Evolutionary conservation across 2,888 invertebrate genomes (phyloP).

Genomic region (Catocala fraxini): DNA sequence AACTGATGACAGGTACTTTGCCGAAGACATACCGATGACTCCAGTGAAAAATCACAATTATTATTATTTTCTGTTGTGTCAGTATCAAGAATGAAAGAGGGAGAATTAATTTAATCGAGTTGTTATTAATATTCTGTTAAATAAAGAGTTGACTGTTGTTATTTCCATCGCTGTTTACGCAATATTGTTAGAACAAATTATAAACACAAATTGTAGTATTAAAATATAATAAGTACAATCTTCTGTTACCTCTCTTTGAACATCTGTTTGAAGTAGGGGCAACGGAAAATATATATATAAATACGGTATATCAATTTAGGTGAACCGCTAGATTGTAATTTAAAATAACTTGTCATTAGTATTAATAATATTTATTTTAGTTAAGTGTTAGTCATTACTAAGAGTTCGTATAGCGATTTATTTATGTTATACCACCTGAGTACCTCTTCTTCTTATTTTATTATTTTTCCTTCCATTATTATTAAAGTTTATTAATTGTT

Average conservation of each 20-base stretch:
- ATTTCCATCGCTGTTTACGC: conserved; percentile 39
- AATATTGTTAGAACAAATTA: conserved; percentile 45
- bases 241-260: conserved; percentile 86
- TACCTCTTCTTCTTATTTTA: conserved; percentile 82
- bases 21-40: too few relatives aligned
- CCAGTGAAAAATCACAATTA: neutral
- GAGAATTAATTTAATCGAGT: neutral
- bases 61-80: neutral
- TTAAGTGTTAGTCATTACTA: conserved; percentile 77
- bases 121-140: conserved; percentile 1
- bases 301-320: conserved; percentile 78
- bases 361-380: conserved; percentile 86
- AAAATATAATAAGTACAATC: conserved; percentile 80
- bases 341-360: conserved; percentile 87
- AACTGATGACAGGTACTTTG: too few relatives aligned
- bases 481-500: conserved; percentile 63
- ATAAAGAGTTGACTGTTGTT: conserved; percentile 33
- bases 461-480: conserved; percentile 61
- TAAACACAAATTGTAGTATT: conserved; percentile 75
- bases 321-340: conserved; percentile 84
- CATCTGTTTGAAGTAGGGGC: conserved; percentile 74
- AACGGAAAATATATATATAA: conserved; percentile 78
- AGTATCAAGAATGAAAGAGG: neutral
- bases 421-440: conserved; percentile 84
- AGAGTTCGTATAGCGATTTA: conserved; percentile 73